phyloP scores from a whole-genome alignment of 2,797 vertebrate species.

The Chaetodon trifasciatus region DNA sequence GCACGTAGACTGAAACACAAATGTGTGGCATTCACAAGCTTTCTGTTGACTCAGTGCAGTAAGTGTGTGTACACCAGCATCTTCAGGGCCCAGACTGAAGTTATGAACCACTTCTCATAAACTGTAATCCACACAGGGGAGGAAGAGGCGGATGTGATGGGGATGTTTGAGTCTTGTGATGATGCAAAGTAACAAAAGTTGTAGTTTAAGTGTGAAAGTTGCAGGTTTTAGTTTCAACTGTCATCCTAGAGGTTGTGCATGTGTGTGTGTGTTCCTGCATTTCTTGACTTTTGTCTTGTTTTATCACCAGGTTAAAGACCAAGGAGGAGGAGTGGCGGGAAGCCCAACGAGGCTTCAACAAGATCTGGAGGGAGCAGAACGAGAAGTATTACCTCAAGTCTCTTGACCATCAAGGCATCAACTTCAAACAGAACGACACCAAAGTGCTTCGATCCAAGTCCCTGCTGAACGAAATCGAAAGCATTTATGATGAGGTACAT shows the following conservation, averaged over 20 bases:
- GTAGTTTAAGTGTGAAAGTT: neutral
- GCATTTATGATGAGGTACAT: constrained; percentile 96
- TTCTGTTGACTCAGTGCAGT: constrained; percentile 3
- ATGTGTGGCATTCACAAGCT: neutral
- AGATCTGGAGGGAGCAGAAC: constrained; percentile 99
- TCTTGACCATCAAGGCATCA: constrained; percentile 99
- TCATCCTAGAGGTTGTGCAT: neutral
- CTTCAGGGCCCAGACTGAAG: neutral
- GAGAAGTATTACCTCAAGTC: constrained; percentile 99
- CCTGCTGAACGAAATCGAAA: constrained; percentile 97
- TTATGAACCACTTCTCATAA: constrained; percentile 18
- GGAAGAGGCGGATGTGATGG: neutral
- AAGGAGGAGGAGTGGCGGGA: constrained; percentile 99
- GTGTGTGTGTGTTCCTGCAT: neutral
- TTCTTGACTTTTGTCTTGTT: constrained; percentile 3
- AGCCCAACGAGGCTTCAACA: constrained; percentile 98
- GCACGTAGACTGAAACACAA: neutral
- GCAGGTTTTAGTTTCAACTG: neutral
- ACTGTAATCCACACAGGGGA: constrained; percentile 31
- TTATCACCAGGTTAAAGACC: constrained; percentile 91
- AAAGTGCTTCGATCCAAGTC: constrained; percentile 99
- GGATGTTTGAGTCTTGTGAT: neutral
- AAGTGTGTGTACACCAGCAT: constrained; percentile 11
- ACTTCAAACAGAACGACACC: constrained; percentile 99
- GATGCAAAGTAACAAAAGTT: neutral